Percentiles rank a stretch among this genome's conserved stretches.
Evolutionary conservation across 2,113 vertebrate species (phyloP).

Genomic region (Ceratotherium simum): DNA sequence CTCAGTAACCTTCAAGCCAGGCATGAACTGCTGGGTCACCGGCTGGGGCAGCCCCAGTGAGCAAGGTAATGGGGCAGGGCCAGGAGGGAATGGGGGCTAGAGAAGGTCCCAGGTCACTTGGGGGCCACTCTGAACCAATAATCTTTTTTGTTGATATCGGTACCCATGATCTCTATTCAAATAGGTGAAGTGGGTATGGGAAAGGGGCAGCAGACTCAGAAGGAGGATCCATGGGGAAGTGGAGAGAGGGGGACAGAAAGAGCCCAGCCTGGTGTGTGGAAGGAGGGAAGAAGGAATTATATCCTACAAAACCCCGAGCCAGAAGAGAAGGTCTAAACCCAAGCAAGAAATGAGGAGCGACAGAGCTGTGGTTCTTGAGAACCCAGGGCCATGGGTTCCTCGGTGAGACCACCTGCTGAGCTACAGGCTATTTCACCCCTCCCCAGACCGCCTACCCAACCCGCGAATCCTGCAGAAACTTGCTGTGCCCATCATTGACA

Average conservation of each 20-base stretch:
- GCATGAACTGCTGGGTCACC: conserved; percentile 78
- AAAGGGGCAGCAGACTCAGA: not conserved
- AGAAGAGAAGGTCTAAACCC: not conserved
- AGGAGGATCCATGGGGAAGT: not conserved
- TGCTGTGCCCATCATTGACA: conserved; percentile 77
- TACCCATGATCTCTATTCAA: not conserved
- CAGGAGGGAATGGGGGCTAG: not conserved
- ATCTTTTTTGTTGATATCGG: not conserved
- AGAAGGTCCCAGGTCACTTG: not conserved
- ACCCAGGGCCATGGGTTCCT: not conserved
- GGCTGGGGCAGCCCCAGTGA: conserved; percentile 82
- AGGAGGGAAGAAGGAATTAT: not conserved
- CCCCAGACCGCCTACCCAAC: conserved; percentile 71
- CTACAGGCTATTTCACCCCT: not conserved
- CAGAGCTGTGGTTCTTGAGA: not conserved
- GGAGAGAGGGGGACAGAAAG: not conserved
- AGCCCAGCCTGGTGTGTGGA: not conserved
- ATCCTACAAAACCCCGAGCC: not conserved
- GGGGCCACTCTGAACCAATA: not conserved
- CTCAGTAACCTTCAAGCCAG: not conserved
- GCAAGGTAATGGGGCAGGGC: conserved; percentile 62
- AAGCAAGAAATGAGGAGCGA: not conserved
- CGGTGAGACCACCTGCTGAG: not conserved
- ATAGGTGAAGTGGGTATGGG: not conserved
- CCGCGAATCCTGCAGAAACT: conserved; percentile 83